Conservation (phyloP, 64 coral and sea anemone genomes). For the Stylophora pistillata region DNA sequence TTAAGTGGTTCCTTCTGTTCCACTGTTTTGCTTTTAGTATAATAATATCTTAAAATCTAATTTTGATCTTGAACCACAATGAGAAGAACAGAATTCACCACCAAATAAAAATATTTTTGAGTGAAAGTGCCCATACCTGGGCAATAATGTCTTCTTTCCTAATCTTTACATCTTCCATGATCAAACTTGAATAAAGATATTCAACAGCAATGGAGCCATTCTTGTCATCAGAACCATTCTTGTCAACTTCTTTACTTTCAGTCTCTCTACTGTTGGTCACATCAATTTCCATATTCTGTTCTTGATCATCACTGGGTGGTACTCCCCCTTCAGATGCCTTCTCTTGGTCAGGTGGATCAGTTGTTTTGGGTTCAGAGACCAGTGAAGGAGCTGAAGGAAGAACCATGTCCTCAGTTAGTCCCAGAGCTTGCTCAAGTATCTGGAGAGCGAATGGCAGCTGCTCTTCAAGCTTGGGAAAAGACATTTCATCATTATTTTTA, state of each 20-base stretch:
- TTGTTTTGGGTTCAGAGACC: background rate
- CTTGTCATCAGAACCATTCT: constrained; percentile 13
- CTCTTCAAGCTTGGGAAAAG: constrained; percentile 38
- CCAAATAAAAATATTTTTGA: background rate
- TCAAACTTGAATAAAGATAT: background rate
- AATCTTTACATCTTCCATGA: background rate
- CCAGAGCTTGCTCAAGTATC: constrained; percentile 57
- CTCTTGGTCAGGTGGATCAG: background rate
- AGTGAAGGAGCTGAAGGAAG: constrained; percentile 33
- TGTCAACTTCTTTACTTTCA: background rate
- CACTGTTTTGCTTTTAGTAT: too few relatives aligned
- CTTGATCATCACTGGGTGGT: background rate
- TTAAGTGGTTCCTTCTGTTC: too few relatives aligned
- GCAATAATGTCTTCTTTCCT: constrained; percentile 47
- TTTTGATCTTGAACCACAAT: too few relatives aligned
- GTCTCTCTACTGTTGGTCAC: background rate
- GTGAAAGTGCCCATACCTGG: constrained; percentile 5
- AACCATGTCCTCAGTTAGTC: constrained; percentile 45
- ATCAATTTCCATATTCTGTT: background rate
- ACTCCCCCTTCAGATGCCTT: background rate
- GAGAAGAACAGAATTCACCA: too few relatives aligned
- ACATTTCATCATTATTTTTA: too few relatives aligned
- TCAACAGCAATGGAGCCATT: background rate
- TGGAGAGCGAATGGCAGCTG: constrained; percentile 35
- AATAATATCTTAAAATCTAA: too few relatives aligned